Evolutionary conservation across 2,113 vertebrate genomes (phyloP), one percentile per base, ranked within the genome.

Genomic region (Oceanites oceanicus): DNA sequence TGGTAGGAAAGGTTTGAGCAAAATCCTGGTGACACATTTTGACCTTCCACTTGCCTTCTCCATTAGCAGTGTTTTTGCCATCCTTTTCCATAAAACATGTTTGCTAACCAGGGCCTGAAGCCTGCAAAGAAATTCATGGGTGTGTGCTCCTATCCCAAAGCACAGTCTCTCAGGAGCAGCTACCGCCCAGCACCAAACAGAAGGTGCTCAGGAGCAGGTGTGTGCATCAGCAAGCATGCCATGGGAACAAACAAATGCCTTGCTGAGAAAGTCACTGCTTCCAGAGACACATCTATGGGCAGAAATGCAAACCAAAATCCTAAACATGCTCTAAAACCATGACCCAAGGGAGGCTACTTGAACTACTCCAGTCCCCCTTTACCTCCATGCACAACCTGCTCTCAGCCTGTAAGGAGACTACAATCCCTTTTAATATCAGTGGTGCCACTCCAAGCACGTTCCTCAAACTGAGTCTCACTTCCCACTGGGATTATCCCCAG

Each of bases 321-420:
- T 21, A 17, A 79, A 40, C 2, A 6, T 38, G 50, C 45, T 74
- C 44, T 82, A 62, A 66, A 88, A 34, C 10, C 14, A 34, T 7
- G 49, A 42, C 13, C 30, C 2, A 1, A 32, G 34, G 17, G 25
- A 63, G 9, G 22, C 32, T 26, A 2, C 0, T 2, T 49, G 76
- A 45, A 44, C 55, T 70, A 3, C 11, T 70, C 56, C 55, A 26
- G 26, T 5, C 7, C 14, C 7, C 15, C 36, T 70, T 40, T 40
- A 30, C 30, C 32, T 42, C 26, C 42, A 17, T 17, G 18, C 30
- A 44, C 38, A 68, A 10, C 25, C 40, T 86, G 50, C 53, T 76
- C 49, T 61, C 21, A 61, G 34, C 38, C 40, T 19, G 22, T 56
- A 27, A 15, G 50, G 30, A 61, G 5, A 30, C 16, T 15, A 47